Evolutionary conservation across 2,888 invertebrate species (phyloP).

Genomic region (Euclidia mi): DNA sequence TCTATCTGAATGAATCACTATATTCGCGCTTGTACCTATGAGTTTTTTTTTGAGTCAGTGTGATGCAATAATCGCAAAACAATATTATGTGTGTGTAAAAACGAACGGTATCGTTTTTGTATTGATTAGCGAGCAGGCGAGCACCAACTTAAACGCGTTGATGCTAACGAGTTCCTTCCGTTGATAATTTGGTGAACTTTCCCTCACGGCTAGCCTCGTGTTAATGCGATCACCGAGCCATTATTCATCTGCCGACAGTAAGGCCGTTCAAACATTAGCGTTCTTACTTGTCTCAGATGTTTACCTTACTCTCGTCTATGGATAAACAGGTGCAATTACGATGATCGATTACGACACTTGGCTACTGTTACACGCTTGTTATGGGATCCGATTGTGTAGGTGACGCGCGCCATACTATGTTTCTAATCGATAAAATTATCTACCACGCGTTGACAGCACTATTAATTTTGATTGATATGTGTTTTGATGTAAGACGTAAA

Average conservation of each 20-base stretch:
- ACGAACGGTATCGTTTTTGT: constrained; percentile 67
- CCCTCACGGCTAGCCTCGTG: constrained; percentile 35
- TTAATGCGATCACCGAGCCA: constrained; percentile 59
- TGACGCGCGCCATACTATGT: constrained; percentile 53
- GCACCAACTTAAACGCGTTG: constrained; percentile 71
- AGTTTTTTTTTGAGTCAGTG: constrained; percentile 60
- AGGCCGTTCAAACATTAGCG: constrained; percentile 71
- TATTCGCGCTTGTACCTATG: constrained; percentile 10
- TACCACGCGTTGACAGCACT: constrained; percentile 72
- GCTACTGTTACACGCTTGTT: constrained; percentile 75
- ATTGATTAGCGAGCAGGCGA: constrained; percentile 79
- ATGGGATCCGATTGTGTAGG: constrained; percentile 67
- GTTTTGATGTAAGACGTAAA: constrained; percentile 28
- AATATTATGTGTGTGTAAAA: constrained; percentile 66
- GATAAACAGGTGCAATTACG: constrained; percentile 71
- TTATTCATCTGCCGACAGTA: constrained; percentile 65
- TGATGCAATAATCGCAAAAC: constrained; percentile 74
- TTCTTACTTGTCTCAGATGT: constrained; percentile 78
- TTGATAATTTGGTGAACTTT: constrained; percentile 57
- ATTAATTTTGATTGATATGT: constrained; percentile 76
- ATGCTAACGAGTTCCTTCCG: constrained; percentile 68
- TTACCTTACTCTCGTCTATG: constrained; percentile 70
- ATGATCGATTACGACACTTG: constrained; percentile 82
- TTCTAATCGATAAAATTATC: constrained; percentile 75
- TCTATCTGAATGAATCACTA: constrained; percentile 34